Evolutionary conservation across 1,140 invertebrate genomes (phyloP).

Genomic region (Drosophila azteca): DNA sequence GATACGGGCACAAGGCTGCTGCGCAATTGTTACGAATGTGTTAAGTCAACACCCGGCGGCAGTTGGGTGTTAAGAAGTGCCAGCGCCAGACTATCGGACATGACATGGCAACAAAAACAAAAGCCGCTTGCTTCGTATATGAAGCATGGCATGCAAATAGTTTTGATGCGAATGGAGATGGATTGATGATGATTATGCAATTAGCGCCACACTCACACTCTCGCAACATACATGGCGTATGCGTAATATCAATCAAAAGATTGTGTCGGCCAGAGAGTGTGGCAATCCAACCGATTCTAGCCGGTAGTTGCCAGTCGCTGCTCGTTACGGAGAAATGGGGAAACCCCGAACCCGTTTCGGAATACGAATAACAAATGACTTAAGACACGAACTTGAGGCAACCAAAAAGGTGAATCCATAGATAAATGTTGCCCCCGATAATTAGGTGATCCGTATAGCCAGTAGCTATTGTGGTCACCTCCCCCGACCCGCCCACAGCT

Average conservation of each 20-base stretch:
- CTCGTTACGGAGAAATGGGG: too few species aligned
- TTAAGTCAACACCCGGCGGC: constrained; percentile 63
- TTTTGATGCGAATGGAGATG: constrained; percentile 21
- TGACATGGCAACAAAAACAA: constrained; percentile 25
- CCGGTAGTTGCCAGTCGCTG: too few species aligned
- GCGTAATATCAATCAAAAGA: constrained; percentile 45
- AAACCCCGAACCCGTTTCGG: too few species aligned
- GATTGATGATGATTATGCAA: constrained; percentile 65
- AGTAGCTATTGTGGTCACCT: constrained; percentile 24
- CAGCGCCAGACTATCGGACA: constrained; percentile 1
- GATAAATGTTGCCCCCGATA: constrained; percentile 9
- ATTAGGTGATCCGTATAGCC: constrained; percentile 34
- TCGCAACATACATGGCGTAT: constrained; percentile 26
- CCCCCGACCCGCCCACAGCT: constrained; percentile 27
- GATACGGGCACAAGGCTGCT: constrained; percentile 47
- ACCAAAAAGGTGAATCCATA: constrained; percentile 3
- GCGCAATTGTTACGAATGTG: constrained; percentile 80
- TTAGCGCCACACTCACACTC: constrained; percentile 49
- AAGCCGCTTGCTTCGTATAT: constrained; percentile 3
- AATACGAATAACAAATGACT: too few species aligned
- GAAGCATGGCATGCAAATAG: constrained; percentile 68
- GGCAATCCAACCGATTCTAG: too few species aligned
- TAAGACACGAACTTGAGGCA: constrained; percentile 4
- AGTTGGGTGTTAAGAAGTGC: constrained; percentile 60
- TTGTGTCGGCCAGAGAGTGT: constrained; percentile 1